Evolutionary conservation across 1,140 invertebrate species (phyloP).

Genomic region (Coboldia fuscipes): DNA sequence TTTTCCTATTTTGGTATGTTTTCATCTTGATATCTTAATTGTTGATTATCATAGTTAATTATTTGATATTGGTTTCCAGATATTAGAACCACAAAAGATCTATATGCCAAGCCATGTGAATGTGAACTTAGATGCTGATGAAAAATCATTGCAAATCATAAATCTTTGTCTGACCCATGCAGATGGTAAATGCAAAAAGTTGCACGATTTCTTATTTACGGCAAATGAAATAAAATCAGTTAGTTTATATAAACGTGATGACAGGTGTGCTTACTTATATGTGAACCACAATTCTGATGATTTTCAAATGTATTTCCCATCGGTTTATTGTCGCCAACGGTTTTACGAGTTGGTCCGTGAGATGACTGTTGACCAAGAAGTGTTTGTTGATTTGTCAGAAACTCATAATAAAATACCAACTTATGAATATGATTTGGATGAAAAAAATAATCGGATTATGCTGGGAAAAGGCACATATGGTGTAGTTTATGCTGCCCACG

Average conservation of each 20-base stretch:
- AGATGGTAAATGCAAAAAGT: constrained; percentile 52
- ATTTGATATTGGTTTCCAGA: constrained; percentile 24
- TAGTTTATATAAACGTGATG: constrained; percentile 87
- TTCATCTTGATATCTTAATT: constrained; percentile 1
- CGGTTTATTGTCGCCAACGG: constrained; percentile 56
- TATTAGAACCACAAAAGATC: constrained; percentile 83
- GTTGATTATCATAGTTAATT: constrained; percentile 5
- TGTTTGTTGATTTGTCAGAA: constrained; percentile 47
- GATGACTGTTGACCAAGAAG: constrained; percentile 67
- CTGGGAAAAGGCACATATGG: constrained; percentile 95
- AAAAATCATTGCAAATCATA: constrained; percentile 71
- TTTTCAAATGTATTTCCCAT: constrained; percentile 97
- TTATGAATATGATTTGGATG: constrained; percentile 94
- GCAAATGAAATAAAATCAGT: constrained; percentile 83
- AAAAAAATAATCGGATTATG: constrained; percentile 64
- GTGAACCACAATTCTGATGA: constrained; percentile 96
- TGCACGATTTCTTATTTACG: constrained; percentile 86
- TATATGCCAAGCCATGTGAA: constrained; percentile 90
- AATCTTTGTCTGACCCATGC: constrained; percentile 65
- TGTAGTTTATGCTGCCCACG: constrained; percentile 82
- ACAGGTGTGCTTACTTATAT: constrained; percentile 88
- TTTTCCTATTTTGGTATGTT: constrained; percentile 45
- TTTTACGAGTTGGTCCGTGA: constrained; percentile 64
- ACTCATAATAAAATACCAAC: constrained; percentile 24
- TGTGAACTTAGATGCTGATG: constrained; percentile 80